Conservation (phyloP, 2,797 vertebrate genomes). For the Aulostomus chinensis region DNA sequence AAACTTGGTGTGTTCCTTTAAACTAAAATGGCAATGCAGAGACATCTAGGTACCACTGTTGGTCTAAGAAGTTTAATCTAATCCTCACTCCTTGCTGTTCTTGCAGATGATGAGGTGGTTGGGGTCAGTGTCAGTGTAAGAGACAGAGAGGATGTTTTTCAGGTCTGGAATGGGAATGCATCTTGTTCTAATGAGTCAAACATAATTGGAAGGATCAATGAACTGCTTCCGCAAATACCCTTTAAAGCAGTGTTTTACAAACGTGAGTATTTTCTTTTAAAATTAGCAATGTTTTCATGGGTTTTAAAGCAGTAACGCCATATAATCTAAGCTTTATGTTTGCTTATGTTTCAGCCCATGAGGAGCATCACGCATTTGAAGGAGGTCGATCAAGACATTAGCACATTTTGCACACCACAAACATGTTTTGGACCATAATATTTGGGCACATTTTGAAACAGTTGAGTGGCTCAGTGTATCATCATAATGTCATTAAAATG, state of each 20-base stretch:
- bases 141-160: conserved; percentile 91
- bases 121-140: conserved; percentile 93
- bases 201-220: conserved; percentile 88
- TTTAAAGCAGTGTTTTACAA: conserved; percentile 98
- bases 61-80: too few species aligned
- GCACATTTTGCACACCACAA: conserved; percentile 68
- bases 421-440: conserved; percentile 15
- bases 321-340: conserved; percentile 3
- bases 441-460: conserved; percentile 27
- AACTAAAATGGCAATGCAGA: too few species aligned
- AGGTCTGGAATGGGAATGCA: conserved; percentile 96
- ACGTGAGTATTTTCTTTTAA: conserved; percentile 83
- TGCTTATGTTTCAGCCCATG: conserved; percentile 83
- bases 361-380: conserved; percentile 97
- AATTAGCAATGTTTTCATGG: not conserved
- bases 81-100: not conserved
- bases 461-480: conserved; percentile 16
- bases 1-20: too few species aligned
- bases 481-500: conserved; percentile 25
- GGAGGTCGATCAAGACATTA: conserved; percentile 88
- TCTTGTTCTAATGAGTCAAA: conserved; percentile 87
- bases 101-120: conserved; percentile 92
- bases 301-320: not conserved
- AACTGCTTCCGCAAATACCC: conserved; percentile 89
- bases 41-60: too few species aligned